Conservation (phyloP, 2,113 vertebrate genomes). For the Micronycteris hirsuta region DNA sequence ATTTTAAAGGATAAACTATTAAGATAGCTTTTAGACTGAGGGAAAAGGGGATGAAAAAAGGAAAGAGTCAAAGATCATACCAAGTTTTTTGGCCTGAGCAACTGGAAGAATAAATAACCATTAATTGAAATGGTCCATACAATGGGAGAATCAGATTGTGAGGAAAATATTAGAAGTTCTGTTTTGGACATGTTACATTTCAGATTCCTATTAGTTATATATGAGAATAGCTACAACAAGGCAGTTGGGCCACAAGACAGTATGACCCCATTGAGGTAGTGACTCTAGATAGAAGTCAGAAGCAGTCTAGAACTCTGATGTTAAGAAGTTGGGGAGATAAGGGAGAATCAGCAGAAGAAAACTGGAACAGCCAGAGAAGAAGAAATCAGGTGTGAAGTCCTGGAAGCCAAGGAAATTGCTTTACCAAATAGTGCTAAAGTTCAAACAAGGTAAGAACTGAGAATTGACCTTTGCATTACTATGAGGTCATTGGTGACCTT, state of each 20-base stretch:
- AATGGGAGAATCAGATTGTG: not conserved
- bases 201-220: not conserved
- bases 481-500: not conserved
- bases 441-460: constrained; percentile 10
- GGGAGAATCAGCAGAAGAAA: not conserved
- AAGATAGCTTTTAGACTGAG: not conserved
- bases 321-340: not conserved
- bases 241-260: not conserved
- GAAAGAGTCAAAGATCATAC: not conserved
- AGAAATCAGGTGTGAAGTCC: not conserved
- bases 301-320: not conserved
- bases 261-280: not conserved
- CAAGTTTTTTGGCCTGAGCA: not conserved
- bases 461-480: not conserved
- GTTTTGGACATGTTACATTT: not conserved
- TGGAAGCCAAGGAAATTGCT: not conserved
- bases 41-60: not conserved
- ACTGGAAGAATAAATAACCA: not conserved
- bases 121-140: not conserved
- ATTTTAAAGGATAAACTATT: not conserved
- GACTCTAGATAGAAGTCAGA: not conserved
- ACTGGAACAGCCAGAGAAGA: not conserved
- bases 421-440: not conserved
- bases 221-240: not conserved
- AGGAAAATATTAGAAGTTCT: not conserved